Conservation (phyloP, 2,888 invertebrate genomes). For the Galeopsomyia nigrocyanea region DNA sequence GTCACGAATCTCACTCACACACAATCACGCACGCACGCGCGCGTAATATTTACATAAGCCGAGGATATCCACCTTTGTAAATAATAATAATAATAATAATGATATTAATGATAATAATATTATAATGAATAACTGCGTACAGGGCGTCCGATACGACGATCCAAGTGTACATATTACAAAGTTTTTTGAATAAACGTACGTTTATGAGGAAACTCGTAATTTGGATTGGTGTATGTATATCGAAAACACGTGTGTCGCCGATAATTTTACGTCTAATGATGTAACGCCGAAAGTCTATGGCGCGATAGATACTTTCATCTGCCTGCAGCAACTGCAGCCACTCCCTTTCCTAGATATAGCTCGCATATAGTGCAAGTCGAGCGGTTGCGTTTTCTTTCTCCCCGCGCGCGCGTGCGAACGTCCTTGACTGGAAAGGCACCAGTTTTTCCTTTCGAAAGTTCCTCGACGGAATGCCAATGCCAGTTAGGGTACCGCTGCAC, state of each 20-base stretch:
- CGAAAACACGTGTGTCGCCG: background rate
- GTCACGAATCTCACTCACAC: conserved; percentile 25
- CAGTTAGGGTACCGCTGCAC: background rate
- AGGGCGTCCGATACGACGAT: too few relatives aligned
- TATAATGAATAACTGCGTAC: too few relatives aligned
- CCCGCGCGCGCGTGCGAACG: conserved; percentile 35
- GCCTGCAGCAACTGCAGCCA: conserved; percentile 11
- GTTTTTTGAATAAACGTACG: conserved; percentile 46
- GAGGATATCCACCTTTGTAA: too few relatives aligned
- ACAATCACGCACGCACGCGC: background rate
- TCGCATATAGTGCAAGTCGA: too few relatives aligned
- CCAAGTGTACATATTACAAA: conserved; percentile 45
- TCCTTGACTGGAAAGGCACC: conserved; percentile 45
- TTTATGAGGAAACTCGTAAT: conserved; percentile 27
- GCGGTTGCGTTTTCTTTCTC: conserved; percentile 16
- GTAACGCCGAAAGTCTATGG: conserved; percentile 44
- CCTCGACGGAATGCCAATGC: too few relatives aligned
- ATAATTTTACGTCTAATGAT: conserved; percentile 31
- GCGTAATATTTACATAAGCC: too few relatives aligned
- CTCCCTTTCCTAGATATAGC: conserved; percentile 35
- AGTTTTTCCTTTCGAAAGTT: conserved; percentile 39
- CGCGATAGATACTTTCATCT: conserved; percentile 41
- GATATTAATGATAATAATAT: too few relatives aligned
- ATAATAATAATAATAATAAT: too few relatives aligned
- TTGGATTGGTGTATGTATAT: conserved; percentile 4